Percentiles rank a stretch among this genome's conserved stretches.
Evolutionary conservation across 2,113 vertebrate genomes (phyloP).

Genomic region (Ondatra zibethicus): DNA sequence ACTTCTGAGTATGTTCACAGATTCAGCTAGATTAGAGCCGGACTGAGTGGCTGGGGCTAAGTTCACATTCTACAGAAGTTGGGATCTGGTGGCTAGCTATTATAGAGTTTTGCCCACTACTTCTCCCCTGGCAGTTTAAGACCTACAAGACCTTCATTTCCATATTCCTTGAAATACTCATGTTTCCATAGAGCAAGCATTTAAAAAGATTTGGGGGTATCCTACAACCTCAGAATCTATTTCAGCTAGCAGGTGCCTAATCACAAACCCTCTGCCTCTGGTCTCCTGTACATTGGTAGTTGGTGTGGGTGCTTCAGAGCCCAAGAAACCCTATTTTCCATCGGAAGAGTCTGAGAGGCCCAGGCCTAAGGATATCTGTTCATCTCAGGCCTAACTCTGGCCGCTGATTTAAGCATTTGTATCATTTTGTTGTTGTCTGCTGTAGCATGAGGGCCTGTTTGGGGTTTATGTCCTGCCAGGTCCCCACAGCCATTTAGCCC

Average conservation of each 20-base stretch:
- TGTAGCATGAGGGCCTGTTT: too few species aligned
- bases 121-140: not conserved
- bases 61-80: rapidly evolving
- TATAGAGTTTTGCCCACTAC: not conserved
- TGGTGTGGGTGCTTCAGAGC: not conserved
- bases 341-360: not conserved
- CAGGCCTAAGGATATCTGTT: not conserved
- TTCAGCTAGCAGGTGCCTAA: not conserved
- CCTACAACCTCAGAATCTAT: not conserved
- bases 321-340: not conserved
- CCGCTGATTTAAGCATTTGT: too few species aligned
- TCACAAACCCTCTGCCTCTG: not conserved
- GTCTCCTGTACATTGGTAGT: not conserved
- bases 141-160: not conserved
- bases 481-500: too few species aligned
- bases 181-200: not conserved
- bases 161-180: not conserved
- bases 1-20: not conserved
- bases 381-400: not conserved
- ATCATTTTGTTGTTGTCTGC: not conserved
- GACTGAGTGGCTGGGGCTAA: not conserved
- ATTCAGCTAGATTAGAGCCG: not conserved
- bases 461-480: too few species aligned
- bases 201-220: not conserved
- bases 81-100: not conserved